A percentile compares a stretch with the other conserved stretches of the same genome.
These are phyloP conservation scores for Otis tarda DNA, from an alignment of 2,113 vertebrate species.

Conservation along the genomic window DNA sequence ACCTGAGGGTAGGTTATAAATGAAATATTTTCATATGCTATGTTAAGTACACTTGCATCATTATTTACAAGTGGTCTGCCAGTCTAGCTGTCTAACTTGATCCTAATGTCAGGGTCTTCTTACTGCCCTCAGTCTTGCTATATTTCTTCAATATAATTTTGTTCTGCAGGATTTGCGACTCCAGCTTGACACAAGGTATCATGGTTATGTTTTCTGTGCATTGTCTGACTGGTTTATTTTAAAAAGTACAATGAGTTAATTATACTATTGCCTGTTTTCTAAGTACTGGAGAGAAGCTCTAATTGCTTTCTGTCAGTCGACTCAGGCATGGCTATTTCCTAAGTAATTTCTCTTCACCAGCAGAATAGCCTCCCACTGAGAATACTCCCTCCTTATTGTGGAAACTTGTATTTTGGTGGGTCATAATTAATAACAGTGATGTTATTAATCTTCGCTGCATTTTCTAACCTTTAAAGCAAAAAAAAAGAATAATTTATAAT, in stretches of 20 bases:
- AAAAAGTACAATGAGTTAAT: not conserved
- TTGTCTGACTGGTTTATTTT: not conserved
- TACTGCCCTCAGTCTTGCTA: not conserved
- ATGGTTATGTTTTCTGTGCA: not conserved
- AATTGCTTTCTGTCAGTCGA: constrained; percentile 43
- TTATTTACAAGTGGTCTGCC: not conserved
- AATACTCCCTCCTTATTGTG: not conserved
- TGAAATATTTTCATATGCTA: not conserved
- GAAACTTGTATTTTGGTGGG: constrained; percentile 1
- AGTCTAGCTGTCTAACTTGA: not conserved
- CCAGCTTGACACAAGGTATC: not conserved
- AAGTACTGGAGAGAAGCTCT: not conserved
- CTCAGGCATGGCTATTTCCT: constrained; percentile 7
- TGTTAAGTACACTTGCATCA: not conserved
- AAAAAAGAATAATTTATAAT: not conserved
- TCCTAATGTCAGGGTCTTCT: not conserved
- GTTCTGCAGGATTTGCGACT: not conserved
- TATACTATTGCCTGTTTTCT: not conserved
- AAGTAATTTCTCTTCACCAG: constrained; percentile 34
- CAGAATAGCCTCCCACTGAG: not conserved
- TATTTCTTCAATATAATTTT: not conserved
- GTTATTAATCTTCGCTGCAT: constrained; percentile 11
- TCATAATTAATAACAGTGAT: constrained; percentile 35
- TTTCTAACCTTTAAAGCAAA: constrained; percentile 35
- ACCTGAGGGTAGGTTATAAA: not conserved